Evolutionary conservation across 1,140 invertebrate species (phyloP).

Genomic region (Drosophila kanapiae): DNA sequence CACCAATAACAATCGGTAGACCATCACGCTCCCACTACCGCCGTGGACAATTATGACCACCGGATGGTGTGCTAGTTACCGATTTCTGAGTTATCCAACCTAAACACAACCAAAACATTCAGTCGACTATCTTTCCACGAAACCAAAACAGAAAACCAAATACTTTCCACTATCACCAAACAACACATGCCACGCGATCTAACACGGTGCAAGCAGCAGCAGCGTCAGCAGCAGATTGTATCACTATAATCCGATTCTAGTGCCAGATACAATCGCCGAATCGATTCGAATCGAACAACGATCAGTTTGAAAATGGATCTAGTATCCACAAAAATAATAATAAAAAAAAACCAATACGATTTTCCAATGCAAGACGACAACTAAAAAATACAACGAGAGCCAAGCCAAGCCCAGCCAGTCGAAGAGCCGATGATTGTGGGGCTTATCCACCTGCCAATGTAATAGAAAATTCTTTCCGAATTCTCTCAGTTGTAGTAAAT

Average conservation of each 20-base stretch:
- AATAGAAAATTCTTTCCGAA: slow-evolving; percentile 27
- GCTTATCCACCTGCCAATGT: slow-evolving; percentile 33
- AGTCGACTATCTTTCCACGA: slow-evolving; percentile 64
- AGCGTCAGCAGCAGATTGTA: slow-evolving; percentile 35
- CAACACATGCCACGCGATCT: slow-evolving; percentile 46
- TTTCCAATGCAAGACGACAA: slow-evolving; percentile 32
- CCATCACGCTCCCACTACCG: slow-evolving; percentile 84
- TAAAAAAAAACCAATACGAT: slow-evolving; percentile 12
- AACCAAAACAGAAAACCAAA: slow-evolving; percentile 34
- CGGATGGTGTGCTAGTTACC: slow-evolving; percentile 80
- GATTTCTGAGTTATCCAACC: slow-evolving; percentile 68
- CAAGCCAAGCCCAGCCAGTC: slow-evolving; percentile 2
- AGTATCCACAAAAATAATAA: slow-evolving; percentile 22
- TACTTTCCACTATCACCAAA: slow-evolving; percentile 41
- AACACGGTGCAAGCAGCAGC: slow-evolving; percentile 42
- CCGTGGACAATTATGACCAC: slow-evolving; percentile 83
- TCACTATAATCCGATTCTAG: slow-evolving; percentile 40
- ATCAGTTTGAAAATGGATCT: slow-evolving; percentile 37
- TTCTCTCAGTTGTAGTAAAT: slow-evolving; percentile 30
- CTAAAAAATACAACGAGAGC: slow-evolving; percentile 17
- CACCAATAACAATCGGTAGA: slow-evolving; percentile 61
- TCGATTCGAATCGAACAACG: slow-evolving; percentile 41
- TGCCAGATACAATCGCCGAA: slow-evolving; percentile 28
- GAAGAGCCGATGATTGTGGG: slow-evolving; percentile 13
- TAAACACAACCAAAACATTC: slow-evolving; percentile 53